Evolutionary conservation across 1,140 invertebrate genomes (phyloP).

Genomic region (Thalassaphorura encarpata): DNA sequence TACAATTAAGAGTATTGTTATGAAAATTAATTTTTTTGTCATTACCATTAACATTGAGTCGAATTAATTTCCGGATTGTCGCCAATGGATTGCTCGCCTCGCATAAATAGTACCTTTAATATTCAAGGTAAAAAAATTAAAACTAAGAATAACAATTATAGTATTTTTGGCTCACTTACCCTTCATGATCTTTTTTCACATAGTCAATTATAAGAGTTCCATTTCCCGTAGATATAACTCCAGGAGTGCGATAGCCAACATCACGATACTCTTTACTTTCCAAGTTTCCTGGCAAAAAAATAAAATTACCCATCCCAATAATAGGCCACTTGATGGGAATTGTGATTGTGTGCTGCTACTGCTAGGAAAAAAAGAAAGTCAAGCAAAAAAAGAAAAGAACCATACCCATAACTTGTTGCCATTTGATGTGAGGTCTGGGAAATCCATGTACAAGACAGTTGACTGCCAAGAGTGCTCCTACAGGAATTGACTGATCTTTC

Average conservation of each 20-base stretch:
- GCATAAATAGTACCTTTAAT: slow-evolving; percentile 39
- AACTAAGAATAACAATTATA: no score
- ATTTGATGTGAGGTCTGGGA: slow-evolving; percentile 41
- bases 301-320: neutral
- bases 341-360: neutral
- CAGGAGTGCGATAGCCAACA: slow-evolving; percentile 28
- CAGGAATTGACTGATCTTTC: slow-evolving; percentile 41
- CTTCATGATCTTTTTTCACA: slow-evolving; percentile 47
- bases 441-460: slow-evolving; percentile 23
- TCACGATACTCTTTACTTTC: slow-evolving; percentile 35
- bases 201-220: slow-evolving; percentile 48
- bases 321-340: neutral
- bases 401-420: slow-evolving; percentile 41
- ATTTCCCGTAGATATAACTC: slow-evolving; percentile 38
- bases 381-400: neutral
- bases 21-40: neutral
- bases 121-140: no score
- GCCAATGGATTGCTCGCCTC: slow-evolving; percentile 55
- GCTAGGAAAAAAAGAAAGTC: neutral
- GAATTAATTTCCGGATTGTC: slow-evolving; percentile 51
- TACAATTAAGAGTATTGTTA: neutral
- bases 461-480: slow-evolving; percentile 36
- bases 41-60: slow-evolving; percentile 54
- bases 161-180: slow-evolving; percentile 36
- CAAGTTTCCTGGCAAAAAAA: slow-evolving; percentile 2